Evolutionary conservation across 2,113 vertebrate species (phyloP).

Genomic region (Salvelinus namaycush): DNA sequence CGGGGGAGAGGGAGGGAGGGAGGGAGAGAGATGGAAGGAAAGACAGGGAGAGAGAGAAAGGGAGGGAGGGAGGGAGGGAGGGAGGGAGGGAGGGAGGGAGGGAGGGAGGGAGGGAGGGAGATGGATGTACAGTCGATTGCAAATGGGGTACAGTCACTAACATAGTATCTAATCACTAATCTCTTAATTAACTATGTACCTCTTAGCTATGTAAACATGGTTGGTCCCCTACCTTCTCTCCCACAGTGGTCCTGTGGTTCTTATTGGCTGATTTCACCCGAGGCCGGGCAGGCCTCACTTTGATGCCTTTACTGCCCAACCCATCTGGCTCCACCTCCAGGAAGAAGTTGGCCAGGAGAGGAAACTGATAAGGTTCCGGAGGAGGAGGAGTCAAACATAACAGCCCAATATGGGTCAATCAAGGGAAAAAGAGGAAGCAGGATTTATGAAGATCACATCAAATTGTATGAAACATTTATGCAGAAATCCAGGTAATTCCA

Average conservation of each 20-base stretch:
- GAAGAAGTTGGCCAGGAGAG: slow-evolving; percentile 87
- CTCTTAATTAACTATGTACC: background rate
- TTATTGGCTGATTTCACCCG: slow-evolving; percentile 84
- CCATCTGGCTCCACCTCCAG: slow-evolving; percentile 73
- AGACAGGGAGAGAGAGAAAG: too few species aligned
- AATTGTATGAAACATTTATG: too few species aligned
- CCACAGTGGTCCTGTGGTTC: slow-evolving; percentile 87
- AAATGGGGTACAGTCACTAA: background rate
- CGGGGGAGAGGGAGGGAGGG: too few species aligned
- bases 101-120: too few species aligned
- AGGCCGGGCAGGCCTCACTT: slow-evolving; percentile 85
- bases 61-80: too few species aligned
- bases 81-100: too few species aligned
- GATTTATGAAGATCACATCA: background rate
- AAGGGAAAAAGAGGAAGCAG: background rate
- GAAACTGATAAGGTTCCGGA: slow-evolving; percentile 73
- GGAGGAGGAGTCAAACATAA: background rate
- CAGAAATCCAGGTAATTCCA: too few species aligned
- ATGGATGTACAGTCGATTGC: too few species aligned
- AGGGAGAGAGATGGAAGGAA: too few species aligned
- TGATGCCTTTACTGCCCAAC: slow-evolving; percentile 70
- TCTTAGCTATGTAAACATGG: slow-evolving; percentile 35
- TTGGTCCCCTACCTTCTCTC: slow-evolving; percentile 82
- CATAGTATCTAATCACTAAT: too few species aligned
- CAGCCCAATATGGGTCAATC: background rate